Conservation (phyloP, 2,797 vertebrate species). For the Hippopotamyrus pictus region DNA sequence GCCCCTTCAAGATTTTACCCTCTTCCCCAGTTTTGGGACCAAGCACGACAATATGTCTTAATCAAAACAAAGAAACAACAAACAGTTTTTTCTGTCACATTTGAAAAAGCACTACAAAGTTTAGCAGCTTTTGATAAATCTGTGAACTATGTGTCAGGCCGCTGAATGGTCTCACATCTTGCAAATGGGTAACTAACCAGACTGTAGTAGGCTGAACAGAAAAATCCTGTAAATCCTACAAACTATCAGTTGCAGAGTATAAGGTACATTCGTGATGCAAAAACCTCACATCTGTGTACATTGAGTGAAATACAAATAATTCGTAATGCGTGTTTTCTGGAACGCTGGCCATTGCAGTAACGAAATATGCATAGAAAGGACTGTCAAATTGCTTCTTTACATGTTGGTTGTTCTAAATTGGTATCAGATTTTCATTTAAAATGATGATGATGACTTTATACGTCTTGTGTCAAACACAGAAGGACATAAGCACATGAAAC, state of each 20-base stretch:
- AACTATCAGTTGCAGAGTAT: background rate
- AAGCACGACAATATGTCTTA: background rate
- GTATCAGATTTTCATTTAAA: background rate
- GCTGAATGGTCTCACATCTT: background rate
- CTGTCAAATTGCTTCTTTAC: background rate
- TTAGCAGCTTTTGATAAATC: background rate
- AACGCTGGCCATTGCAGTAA: background rate
- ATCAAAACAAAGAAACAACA: background rate
- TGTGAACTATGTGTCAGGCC: background rate
- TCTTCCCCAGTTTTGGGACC: background rate
- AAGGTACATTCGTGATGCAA: background rate
- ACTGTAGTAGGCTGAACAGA: background rate
- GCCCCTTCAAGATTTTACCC: background rate
- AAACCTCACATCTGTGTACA: background rate
- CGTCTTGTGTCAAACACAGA: background rate
- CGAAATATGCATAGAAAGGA: background rate
- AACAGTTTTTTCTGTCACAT: background rate
- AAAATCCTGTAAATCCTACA: background rate
- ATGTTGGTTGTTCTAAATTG: background rate
- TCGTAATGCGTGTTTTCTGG: background rate
- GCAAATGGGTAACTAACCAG: background rate
- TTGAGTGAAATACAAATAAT: background rate
- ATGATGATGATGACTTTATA: background rate
- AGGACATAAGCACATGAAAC: background rate
- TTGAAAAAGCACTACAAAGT: background rate